Evolutionary conservation across 2,113 vertebrate species (phyloP), one percentile per base, ranked within the genome.

Genomic region (Microcebus tavaratra): DNA sequence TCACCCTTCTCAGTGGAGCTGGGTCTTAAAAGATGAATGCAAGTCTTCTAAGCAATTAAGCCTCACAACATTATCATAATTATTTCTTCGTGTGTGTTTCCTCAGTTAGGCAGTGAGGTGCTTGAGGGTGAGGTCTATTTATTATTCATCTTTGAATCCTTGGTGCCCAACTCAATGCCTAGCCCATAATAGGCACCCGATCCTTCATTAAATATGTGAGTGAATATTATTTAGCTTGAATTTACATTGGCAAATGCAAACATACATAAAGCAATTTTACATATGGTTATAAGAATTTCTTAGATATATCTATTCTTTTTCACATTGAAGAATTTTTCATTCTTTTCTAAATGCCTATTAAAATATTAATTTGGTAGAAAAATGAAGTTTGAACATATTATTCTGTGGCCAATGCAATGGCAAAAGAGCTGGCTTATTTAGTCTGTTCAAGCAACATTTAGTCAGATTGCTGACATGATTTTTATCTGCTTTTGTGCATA

Each of bases 341-440:
- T 93, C n/a, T 88, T 91, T 97, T 31, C n/a, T 83, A 93, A 93
- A 91, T 75, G 4, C 9, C 2, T 91, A 55, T 70, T 95, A 96
- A 94, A 93, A 80, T 48, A 87, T 50, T 92, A 83, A 81, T 72
- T 90, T 81, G 39, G 18, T 20, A 63, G 36, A 63, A 92, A 92
- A 75, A 90, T 68, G 20, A 42, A 59, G 34, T 89, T 86, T 85
- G 65, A 65, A 89, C 73, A 10, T 89, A 68, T 89, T 93, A 86
- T 67, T 81, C 31, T 90, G 29, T 87, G 55, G 31, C 76, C 31
- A 10, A 86, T 80, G 80, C 6, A 70, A 1, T 90, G 50, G 70
- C 34, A 75, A 89, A 96, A 94, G 23, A 88, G 10, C 5, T 87
- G 7, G 53, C 1, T 75, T 23, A 78, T 61, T 82, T 65, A 59